These are phyloP conservation scores for Aphaenogaster rudis DNA, from an alignment of 1,140 invertebrate species.

Conservation along the genomic window DNA sequence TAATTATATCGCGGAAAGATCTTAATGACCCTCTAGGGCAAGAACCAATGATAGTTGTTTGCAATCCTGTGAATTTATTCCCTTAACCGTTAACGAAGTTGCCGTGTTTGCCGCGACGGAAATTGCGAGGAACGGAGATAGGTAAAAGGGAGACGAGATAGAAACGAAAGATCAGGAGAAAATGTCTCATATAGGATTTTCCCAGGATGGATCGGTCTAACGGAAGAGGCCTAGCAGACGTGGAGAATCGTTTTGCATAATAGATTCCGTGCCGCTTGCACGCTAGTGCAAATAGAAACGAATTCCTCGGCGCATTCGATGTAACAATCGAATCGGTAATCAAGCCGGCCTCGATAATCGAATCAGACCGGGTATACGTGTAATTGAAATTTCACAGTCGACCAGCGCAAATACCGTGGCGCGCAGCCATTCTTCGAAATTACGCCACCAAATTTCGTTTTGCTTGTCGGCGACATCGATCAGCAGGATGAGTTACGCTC, in stretches of 20 bases:
- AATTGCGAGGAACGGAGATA: constrained; percentile 51
- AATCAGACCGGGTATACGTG: constrained; percentile 77
- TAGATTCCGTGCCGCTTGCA: constrained; percentile 74
- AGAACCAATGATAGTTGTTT: constrained; percentile 53
- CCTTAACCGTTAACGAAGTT: constrained; percentile 74
- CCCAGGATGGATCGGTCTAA: constrained; percentile 48
- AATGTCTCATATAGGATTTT: constrained; percentile 64
- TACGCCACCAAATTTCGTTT: constrained; percentile 66
- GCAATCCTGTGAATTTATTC: constrained; percentile 73
- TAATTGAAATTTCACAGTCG: constrained; percentile 83
- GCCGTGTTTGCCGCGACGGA: constrained; percentile 64
- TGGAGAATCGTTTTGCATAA: constrained; percentile 73
- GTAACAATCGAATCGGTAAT: constrained; percentile 85
- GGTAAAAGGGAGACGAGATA: background rate
- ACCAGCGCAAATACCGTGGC: constrained; percentile 78
- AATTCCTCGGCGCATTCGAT: constrained; percentile 79
- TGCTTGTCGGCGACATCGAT: constrained; percentile 39
- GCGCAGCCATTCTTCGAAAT: constrained; percentile 66
- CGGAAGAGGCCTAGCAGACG: constrained; percentile 32
- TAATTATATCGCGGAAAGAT: constrained; percentile 77
- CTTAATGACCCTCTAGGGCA: constrained; percentile 70
- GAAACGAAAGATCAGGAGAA: constrained; percentile 38
- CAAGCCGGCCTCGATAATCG: constrained; percentile 81
- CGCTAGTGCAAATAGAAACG: constrained; percentile 74
- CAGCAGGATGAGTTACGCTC: constrained; percentile 26